Evolutionary conservation across 2,797 vertebrate species (phyloP), one percentile per base, ranked within the genome.

Genomic region (Alectoris magna): DNA sequence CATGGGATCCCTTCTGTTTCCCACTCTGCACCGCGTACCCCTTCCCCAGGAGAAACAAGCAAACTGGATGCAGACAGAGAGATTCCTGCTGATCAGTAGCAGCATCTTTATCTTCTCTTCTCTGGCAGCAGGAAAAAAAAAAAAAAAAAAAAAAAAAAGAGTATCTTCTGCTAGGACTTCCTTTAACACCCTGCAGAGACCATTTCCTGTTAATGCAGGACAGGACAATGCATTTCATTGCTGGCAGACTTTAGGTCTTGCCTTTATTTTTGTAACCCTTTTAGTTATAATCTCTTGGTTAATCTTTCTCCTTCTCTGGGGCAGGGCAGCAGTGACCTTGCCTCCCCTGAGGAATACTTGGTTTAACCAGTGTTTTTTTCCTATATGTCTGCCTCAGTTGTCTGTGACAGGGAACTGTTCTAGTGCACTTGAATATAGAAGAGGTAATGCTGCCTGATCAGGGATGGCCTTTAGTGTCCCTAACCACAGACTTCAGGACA

Each of bases 61-160:
- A 99, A 99, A 98, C 98, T 98, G 73, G 99, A 99, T 97, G 98
- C 98, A 92, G 99, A 99, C 98, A 99, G 99, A 99, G 99, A 99
- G 97, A 98, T 99, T 97, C 98, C 99, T 94, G 98, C 99, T 88
- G 98, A 99, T 98, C 99, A 99, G 98, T 99, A 99, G 98, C 98
- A 98, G 97, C 96, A 71, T 90, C 79, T 93, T 78, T 93, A 63
- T 96, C 81, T 92, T 76, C 70, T 90, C 75, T 90, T 56, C 69
- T 90, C 82, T 96, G 75, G 91, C 92, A 91, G 83, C 91, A 95
- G 81, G 86, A 90, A 92, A 91, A 91, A 77, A 91, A 86, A 95
- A 93, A 80, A 95, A 93, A 82, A 90, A 71, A 49, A 93, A 95
- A 93, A 91, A 77, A 91, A 85, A 95, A 93, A 80, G 88, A 71